phyloP scores from a whole-genome alignment of 2,113 vertebrate species.

The Quiscalus mexicanus region DNA sequence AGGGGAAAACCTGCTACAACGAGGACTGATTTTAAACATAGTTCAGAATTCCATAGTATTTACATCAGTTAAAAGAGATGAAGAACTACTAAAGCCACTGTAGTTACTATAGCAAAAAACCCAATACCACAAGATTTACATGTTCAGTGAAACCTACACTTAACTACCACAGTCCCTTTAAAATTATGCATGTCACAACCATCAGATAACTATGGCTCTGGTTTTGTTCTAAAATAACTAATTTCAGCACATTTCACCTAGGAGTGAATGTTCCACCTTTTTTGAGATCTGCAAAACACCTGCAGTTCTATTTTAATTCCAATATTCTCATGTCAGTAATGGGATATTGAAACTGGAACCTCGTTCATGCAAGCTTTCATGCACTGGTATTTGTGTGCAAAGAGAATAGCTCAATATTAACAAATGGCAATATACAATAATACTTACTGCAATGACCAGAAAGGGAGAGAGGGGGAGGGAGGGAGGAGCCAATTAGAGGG shows the following conservation, averaged over 20 bases:
- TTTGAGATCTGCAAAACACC: background rate
- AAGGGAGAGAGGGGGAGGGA: accelerated
- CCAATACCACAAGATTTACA: background rate
- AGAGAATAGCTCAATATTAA: background rate
- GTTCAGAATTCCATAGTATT: background rate
- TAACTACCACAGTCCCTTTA: background rate
- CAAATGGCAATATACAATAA: background rate
- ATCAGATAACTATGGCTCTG: background rate
- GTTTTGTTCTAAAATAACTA: background rate
- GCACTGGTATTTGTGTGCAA: background rate
- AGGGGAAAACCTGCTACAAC: background rate
- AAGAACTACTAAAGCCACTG: background rate
- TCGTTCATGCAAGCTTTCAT: background rate
- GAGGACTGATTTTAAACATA: background rate
- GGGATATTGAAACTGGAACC: background rate
- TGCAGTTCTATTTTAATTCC: background rate
- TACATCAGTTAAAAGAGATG: background rate
- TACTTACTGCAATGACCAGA: background rate
- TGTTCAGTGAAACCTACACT: background rate
- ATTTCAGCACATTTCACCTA: background rate
- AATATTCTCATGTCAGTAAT: background rate
- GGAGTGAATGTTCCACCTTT: background rate
- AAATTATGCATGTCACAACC: background rate
- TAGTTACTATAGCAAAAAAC: background rate
- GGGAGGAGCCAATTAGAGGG: background rate